Evolutionary conservation across 2,797 vertebrate species (phyloP), one percentile per base, ranked within the genome.

Genomic region (Melanotaenia maccullochi): DNA sequence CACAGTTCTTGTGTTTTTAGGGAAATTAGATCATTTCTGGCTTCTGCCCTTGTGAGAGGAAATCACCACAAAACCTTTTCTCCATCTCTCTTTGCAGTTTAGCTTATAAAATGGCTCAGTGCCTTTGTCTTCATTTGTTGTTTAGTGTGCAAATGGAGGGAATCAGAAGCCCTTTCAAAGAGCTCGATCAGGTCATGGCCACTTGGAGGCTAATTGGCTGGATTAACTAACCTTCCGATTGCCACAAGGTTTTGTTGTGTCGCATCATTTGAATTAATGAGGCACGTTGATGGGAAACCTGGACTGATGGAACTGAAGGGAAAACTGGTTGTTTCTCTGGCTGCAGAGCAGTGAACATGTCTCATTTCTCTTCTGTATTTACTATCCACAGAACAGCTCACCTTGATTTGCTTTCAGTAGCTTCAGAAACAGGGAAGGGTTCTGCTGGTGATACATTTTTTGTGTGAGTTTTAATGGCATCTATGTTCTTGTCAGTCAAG

Each of bases 201-300:
- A 84, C 82, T 75, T 65, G 65, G 78, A 81, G 80, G 81, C 79
- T 79, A 84, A 89, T 91, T 86, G 84, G 77, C 79, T 38, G 65
- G 73, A 87, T 89, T 81, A 89, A 85, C 87, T 80, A 86, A 90
- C 82, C 83, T 68, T 83, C 81, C 77, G 74, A 89, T 82, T 86
- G 70, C 73, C 81, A 84, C 83, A 61, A 78, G 74, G 74, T 77
- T 87, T 62, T 75, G 72, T 69, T 78, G 84, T 73, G 82, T 83
- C 40, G 7, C 58, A 60, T 83, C 68, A 54, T 79, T 83, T 80
- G 74, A 88, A 84, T 91, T 86, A 90, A 90, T 82, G 79, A 89
- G 77, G 78, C 74, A 72, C 55, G 71, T 76, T 73, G 81, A 87
- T 78, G 78, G 74, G 76, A 75, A 82, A 72, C 59, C 73, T 30